phyloP scores from a whole-genome alignment of 1,140 invertebrate genomes.

The Ceratina australensis region DNA sequence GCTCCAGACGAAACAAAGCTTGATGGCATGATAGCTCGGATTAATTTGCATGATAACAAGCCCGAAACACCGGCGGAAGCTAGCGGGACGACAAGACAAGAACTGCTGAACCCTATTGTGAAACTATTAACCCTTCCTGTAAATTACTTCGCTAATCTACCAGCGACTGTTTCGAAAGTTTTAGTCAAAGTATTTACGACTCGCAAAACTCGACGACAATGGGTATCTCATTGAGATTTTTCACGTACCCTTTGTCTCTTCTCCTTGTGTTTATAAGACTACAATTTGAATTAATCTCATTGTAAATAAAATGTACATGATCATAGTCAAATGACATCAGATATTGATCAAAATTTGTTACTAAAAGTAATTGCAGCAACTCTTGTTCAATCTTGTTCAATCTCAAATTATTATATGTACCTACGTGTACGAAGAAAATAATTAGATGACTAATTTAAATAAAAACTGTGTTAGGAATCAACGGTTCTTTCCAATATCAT shows the following conservation, averaged over 20 bases:
- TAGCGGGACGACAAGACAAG: slow-evolving; percentile 19
- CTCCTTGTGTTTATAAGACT: not conserved
- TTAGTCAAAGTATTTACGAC: not conserved
- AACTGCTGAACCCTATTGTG: slow-evolving; percentile 45
- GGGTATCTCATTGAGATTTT: not conserved
- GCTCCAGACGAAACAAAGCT: slow-evolving; percentile 13
- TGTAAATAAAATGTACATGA: too few species aligned
- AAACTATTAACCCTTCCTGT: slow-evolving; percentile 46
- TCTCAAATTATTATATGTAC: too few species aligned
- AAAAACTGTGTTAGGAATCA: too few species aligned
- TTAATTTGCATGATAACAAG: slow-evolving; percentile 60
- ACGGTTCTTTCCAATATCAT: too few species aligned
- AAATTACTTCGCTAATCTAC: slow-evolving; percentile 35
- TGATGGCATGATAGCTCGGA: slow-evolving; percentile 46
- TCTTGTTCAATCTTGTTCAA: too few species aligned
- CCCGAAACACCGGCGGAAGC: slow-evolving; percentile 23
- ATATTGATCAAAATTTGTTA: too few species aligned
- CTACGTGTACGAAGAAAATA: too few species aligned
- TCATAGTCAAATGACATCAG: too few species aligned
- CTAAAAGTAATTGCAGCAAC: too few species aligned
- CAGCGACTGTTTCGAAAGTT: not conserved
- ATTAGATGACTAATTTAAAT: too few species aligned
- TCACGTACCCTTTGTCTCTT: too few species aligned
- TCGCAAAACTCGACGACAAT: not conserved
- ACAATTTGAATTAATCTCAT: not conserved